phyloP scores from a whole-genome alignment of 1,140 invertebrate species.

The Epicauta chinensis region DNA sequence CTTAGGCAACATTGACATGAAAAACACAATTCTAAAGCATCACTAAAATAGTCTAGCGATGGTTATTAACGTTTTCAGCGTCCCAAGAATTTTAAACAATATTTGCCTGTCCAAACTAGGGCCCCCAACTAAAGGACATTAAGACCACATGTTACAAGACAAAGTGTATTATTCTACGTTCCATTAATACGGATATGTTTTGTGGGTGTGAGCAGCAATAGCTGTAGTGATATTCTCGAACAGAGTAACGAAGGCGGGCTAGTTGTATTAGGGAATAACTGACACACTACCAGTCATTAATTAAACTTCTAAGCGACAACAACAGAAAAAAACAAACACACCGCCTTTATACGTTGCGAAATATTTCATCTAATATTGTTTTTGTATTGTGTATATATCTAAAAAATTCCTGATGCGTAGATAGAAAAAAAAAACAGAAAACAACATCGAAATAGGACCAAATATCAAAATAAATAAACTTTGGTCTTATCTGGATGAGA shows the following conservation, averaged over 20 bases:
- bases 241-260: no score
- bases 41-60: no score
- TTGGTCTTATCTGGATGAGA: conserved; percentile 18
- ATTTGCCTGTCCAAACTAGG: neutral
- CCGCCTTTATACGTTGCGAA: neutral
- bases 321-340: neutral
- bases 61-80: conserved; percentile 7
- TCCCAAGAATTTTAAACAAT: conserved; percentile 13
- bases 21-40: no score
- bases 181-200: conserved; percentile 23
- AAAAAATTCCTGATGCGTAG: no score
- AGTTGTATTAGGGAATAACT: no score
- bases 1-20: no score
- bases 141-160: conserved; percentile 25
- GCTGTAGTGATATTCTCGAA: no score
- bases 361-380: no score
- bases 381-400: no score
- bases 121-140: conserved; percentile 10
- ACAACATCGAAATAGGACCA: neutral
- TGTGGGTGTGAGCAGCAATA: neutral
- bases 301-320: conserved; percentile 4
- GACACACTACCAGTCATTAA: conserved; percentile 8
- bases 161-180: conserved; percentile 24
- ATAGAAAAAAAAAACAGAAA: no score
- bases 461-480: conserved; percentile 10